Base-by-base conservation (phyloP, 2,888 invertebrate species). In the Sphaeridia pumilis region DNA sequence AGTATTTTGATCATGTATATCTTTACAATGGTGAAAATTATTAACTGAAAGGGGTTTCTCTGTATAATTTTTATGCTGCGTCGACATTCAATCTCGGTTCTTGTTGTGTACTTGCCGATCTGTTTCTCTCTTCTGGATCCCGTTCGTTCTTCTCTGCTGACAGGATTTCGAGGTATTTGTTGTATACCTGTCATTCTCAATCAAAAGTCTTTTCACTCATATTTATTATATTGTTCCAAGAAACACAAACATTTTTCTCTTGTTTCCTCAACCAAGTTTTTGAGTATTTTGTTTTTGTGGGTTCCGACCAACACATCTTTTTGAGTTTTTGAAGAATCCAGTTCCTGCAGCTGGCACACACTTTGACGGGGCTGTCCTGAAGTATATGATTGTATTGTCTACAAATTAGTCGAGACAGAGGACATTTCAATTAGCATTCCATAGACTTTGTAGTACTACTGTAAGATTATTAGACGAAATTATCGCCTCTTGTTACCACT, bases 161-260 rank as follows among this genome's bases (percentile, higher is more conserved):
- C 65, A 64, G 62, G 62, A 62, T 65, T 62, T 63, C 60, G 63
- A 63, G 62, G 62, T 63, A 62, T 58, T 57, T 51, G n/a, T n/a
- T n/a, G n/a, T n/a, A 58, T 54, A 52, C 61, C 58, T 61, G 51
- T 52, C 61, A 59, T 58, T 51, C 53, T 50, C 24, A 44, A 24
- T 44, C 44, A 44, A 26, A 26, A n/a, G 10, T 24, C 14, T 26
- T 5, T 14, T 21, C 24, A 4, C 14, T 22, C 44, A 22, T 21
- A 21, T 22, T 21, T 7, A 43, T 41, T 20, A 5, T 17, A 17
- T 41, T 17, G 12, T 41, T 41, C 34, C 34, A 31, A 31, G n/a
- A n/a, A n/a, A 41, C 43, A 43, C 25, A 10, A 22, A 10, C 22
- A 38, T 10, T 14, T 31, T 14, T 31, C 31, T 14, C 14, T 31